Conservation (phyloP, 2,797 vertebrate species). For the Falco concolor region DNA sequence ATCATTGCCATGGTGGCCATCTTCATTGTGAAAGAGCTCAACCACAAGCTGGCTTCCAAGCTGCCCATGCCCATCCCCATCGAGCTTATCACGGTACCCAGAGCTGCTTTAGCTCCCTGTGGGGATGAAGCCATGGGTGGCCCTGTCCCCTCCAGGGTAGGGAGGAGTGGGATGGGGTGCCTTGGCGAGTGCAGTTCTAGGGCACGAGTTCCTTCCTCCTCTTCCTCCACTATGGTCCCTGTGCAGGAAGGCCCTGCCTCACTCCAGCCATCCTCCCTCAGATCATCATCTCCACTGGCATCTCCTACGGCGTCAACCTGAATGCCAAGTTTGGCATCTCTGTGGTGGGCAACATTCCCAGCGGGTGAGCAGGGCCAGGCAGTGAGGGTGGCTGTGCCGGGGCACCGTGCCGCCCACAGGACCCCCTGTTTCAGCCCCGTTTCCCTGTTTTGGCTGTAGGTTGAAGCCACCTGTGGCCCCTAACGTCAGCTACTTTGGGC, state of each 20-base stretch:
- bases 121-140: background rate
- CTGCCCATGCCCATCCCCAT: conserved; percentile 86
- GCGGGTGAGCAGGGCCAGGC: conserved; percentile 77
- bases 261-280: conserved; percentile 48
- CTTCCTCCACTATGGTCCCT: background rate
- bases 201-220: background rate
- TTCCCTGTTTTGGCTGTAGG: conserved; percentile 65
- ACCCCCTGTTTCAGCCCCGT: background rate
- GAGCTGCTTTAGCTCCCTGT: background rate
- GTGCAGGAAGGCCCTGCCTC: background rate
- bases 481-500: conserved; percentile 66
- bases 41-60: conserved; percentile 73
- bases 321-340: conserved; percentile 77
- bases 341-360: conserved; percentile 88
- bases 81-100: conserved; percentile 86
- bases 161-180: background rate
- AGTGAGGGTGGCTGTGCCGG: background rate
- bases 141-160: background rate
- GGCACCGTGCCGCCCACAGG: accelerated
- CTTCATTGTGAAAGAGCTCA: conserved; percentile 82
- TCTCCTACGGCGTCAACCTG: conserved; percentile 78
- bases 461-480: conserved; percentile 81
- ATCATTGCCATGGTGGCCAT: conserved; percentile 79
- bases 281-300: conserved; percentile 87
- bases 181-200: background rate